Evolutionary conservation across 2,113 vertebrate genomes (phyloP).

Genomic region (Hippoglossus stenolepis): DNA sequence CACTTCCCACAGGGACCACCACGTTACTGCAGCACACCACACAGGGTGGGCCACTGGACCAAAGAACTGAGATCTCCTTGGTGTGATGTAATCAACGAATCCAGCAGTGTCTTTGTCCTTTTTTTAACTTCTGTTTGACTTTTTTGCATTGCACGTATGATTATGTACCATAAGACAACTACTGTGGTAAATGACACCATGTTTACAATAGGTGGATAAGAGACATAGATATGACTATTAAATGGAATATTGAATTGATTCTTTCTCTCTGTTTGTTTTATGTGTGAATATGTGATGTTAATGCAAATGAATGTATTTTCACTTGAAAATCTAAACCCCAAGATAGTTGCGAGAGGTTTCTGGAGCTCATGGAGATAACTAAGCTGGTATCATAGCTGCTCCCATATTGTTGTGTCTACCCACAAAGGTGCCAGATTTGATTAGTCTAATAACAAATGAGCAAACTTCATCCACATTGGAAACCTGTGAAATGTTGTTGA

Average conservation of each 20-base stretch:
- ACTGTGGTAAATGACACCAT: conserved; percentile 77
- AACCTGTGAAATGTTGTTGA: conserved; percentile 1
- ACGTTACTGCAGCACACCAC: conserved; percentile 76
- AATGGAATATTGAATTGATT: conserved; percentile 76
- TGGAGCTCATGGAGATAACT: not conserved
- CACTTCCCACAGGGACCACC: conserved; percentile 78
- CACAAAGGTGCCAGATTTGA: no score
- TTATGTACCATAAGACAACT: conserved; percentile 80
- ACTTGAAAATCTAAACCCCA: not conserved
- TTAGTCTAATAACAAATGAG: not conserved
- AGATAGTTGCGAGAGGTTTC: not conserved
- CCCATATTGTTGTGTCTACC: no score
- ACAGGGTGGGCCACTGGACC: conserved; percentile 75
- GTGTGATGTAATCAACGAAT: conserved; percentile 77
- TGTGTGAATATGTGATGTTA: conserved; percentile 8
- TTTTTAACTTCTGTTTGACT: conserved; percentile 73
- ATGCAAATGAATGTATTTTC: not conserved
- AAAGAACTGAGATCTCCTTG: conserved; percentile 78
- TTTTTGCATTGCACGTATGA: conserved; percentile 81
- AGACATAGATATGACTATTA: conserved; percentile 80
- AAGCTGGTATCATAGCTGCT: no score
- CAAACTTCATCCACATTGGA: conserved; percentile 2
- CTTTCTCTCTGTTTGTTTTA: conserved; percentile 4
- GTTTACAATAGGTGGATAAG: conserved; percentile 82
- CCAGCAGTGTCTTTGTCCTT: conserved; percentile 82